Evolutionary conservation across 2,888 invertebrate genomes (phyloP).

Genomic region (Omphaloscelis lunosa): DNA sequence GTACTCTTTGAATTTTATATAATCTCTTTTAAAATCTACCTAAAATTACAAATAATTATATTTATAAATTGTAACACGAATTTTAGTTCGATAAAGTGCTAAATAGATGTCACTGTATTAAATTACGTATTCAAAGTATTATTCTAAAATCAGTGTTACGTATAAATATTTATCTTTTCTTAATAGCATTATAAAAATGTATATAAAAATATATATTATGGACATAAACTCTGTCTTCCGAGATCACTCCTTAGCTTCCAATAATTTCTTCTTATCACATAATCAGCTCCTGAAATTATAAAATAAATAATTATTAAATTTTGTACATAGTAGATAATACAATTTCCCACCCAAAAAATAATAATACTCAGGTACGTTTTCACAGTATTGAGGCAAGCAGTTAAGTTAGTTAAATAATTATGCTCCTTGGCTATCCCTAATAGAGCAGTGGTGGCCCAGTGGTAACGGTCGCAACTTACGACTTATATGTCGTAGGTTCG

Average conservation of each 20-base stretch:
- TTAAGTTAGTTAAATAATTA: too few relatives aligned
- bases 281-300: conserved; percentile 77
- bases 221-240: conserved; percentile 80
- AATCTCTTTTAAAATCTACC: conserved; percentile 54
- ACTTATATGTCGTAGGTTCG: too few relatives aligned
- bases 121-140: not conserved
- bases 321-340: too few relatives aligned
- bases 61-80: conserved; percentile 30
- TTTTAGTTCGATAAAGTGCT: not conserved
- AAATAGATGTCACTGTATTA: conserved; percentile 29
- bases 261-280: conserved; percentile 81
- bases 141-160: conserved; percentile 35
- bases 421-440: too few relatives aligned
- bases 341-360: too few relatives aligned
- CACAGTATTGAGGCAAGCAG: not conserved
- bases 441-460: too few relatives aligned
- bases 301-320: conserved; percentile 9
- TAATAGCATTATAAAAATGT: conserved; percentile 54
- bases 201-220: conserved; percentile 72
- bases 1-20: conserved; percentile 50
- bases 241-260: conserved; percentile 88
- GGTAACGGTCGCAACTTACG: too few relatives aligned
- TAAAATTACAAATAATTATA: conserved; percentile 42
- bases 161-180: conserved; percentile 38
- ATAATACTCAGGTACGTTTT: not conserved